Conservation (phyloP, 92 coral and sea anemone species). For the Metridium senile region DNA sequence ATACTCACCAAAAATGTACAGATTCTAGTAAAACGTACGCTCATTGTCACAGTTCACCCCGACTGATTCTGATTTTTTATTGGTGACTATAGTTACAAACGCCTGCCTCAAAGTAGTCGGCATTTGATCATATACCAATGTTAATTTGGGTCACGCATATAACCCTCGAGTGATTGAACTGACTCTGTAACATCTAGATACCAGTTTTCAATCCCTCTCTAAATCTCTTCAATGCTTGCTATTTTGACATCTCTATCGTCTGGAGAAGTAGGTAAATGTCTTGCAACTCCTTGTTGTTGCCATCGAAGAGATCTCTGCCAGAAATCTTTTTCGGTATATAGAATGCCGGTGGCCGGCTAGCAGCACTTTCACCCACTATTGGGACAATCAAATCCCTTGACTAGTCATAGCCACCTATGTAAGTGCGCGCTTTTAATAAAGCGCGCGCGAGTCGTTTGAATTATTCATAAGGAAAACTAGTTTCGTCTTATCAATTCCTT, state of each 20-base stretch:
- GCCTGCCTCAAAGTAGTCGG: neutral
- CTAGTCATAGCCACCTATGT: too few species aligned
- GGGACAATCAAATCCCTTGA: conserved; percentile 21
- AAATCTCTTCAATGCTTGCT: neutral
- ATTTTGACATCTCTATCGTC: neutral
- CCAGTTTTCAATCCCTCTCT: conserved; percentile 12
- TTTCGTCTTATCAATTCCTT: too few species aligned
- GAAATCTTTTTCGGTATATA: neutral
- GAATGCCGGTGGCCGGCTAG: too few species aligned
- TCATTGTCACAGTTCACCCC: neutral
- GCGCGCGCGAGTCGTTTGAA: too few species aligned
- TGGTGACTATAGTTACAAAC: neutral
- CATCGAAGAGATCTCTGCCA: conserved; percentile 19
- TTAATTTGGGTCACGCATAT: conserved; percentile 7
- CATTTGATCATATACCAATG: conserved; percentile 11
- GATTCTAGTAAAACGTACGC: neutral
- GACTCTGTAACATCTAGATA: neutral
- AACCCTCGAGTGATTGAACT: neutral
- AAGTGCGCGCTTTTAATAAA: too few species aligned
- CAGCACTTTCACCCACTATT: neutral
- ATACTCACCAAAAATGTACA: neutral
- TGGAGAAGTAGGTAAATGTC: neutral
- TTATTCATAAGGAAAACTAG: too few species aligned
- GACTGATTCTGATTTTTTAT: neutral
- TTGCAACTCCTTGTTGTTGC: neutral